phyloP scores from a whole-genome alignment of 2,888 invertebrate species.

The Tiphia femorata region DNA sequence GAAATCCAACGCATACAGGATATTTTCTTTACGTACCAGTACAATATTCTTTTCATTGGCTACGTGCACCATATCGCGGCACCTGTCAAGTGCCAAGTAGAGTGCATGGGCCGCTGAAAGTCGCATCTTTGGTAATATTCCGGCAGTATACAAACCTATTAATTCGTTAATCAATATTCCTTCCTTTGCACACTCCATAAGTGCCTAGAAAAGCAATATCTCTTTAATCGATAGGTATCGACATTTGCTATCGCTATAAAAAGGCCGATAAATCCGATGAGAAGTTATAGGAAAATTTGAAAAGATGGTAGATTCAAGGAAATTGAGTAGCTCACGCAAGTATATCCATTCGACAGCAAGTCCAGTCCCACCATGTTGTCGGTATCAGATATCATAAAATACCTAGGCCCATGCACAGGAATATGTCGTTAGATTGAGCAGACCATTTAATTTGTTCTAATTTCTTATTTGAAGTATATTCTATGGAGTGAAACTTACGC shows the following conservation, averaged over 20 bases:
- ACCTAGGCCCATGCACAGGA: slow-evolving; percentile 75
- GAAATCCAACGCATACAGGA: too few relatives aligned
- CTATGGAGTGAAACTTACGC: slow-evolving; percentile 75
- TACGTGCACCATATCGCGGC: slow-evolving; percentile 88
- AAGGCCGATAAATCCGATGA: too few relatives aligned
- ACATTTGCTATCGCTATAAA: too few relatives aligned
- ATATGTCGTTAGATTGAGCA: not conserved
- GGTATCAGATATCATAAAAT: slow-evolving; percentile 76
- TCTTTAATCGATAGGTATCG: too few relatives aligned
- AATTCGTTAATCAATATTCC: slow-evolving; percentile 76
- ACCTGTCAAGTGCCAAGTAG: slow-evolving; percentile 87
- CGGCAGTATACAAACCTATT: slow-evolving; percentile 83
- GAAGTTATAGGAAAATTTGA: not conserved
- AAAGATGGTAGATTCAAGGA: not conserved
- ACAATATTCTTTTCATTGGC: slow-evolving; percentile 88
- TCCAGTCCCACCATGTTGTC: slow-evolving; percentile 84
- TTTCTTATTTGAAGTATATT: not conserved
- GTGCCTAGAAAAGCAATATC: slow-evolving; percentile 71
- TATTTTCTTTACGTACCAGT: slow-evolving; percentile 69
- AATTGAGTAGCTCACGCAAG: slow-evolving; percentile 77
- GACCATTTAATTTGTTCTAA: not conserved
- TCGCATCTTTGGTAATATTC: slow-evolving; percentile 82
- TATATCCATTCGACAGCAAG: slow-evolving; percentile 87
- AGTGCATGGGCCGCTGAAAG: slow-evolving; percentile 85
- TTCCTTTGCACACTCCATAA: slow-evolving; percentile 71